Evolutionary conservation across 2,797 vertebrate species (phyloP), one percentile per base, ranked within the genome.

Genomic region (Allobates femoralis): DNA sequence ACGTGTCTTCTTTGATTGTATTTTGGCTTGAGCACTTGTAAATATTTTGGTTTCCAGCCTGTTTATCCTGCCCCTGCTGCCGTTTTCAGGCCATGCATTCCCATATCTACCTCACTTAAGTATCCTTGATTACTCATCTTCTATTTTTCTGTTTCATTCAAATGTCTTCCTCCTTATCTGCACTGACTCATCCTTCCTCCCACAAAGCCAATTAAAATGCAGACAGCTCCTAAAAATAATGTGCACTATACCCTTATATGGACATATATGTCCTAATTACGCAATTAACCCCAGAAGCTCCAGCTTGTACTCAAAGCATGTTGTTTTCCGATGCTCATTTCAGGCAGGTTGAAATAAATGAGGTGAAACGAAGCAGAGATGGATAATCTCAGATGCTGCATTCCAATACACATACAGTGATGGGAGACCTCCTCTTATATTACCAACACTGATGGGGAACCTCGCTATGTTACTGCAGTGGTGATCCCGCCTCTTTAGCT

Each of bases 131-230:
- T 77, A 85, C 50, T 60, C 32, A 76, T 81, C 85, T 87, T 41
- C 86, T 85, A 75, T 76, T 84, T 87, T 87, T 80, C 77, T 87
- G 55, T 67, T 80, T 73, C 86, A 74, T 87, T 83, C 34, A 80
- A 74, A 80, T 81, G 82, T 81, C 82, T 87, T 79, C 76, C 76
- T 83, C 67, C 56, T 88, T 88, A 85, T 81, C 78, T 76, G 60
- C 60, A 81, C 83, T 88, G 87, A 88, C 87, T 88, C 87, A 85
- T 88, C 58, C 83, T 85, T 85, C 83, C 87, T 85, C 87, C 87
- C 83, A 85, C 83, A 81, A 81, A 81, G 14, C 71, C 84, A 85
- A 88, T 88, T 85, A 88, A 85, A 85, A 88, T 85, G 78, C 86
- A 87, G 81, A 78, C 86, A 83, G 74, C 62, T 79, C 58, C 80